Percentiles rank a stretch among this genome's conserved stretches.
These are phyloP conservation scores for Melipona quadrifasciata DNA, from an alignment of 1,140 invertebrate species.

Conservation along the genomic window DNA sequence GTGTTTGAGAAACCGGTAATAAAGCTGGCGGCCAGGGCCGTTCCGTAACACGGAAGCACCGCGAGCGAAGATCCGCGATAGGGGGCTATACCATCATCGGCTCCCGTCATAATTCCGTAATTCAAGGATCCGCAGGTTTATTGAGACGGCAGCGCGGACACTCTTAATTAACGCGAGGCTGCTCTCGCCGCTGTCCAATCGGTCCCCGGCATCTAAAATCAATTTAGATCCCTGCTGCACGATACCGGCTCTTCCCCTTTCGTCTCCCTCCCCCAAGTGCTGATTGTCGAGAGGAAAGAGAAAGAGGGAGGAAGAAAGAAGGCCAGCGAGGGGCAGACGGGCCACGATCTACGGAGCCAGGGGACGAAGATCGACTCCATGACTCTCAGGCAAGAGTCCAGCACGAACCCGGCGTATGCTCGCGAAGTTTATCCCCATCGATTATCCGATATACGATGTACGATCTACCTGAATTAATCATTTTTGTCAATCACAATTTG, in stretches of 20 bases:
- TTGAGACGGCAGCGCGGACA: slow-evolving; percentile 68
- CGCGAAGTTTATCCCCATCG: neutral
- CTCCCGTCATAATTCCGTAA: slow-evolving; percentile 65
- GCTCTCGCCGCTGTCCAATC: slow-evolving; percentile 67
- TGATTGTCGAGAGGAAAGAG: slow-evolving; percentile 4
- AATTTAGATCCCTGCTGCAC: slow-evolving; percentile 71
- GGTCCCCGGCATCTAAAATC: slow-evolving; percentile 73
- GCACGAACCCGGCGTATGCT: neutral
- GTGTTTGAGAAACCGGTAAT: neutral
- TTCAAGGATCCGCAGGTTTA: slow-evolving; percentile 61
- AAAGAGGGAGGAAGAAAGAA: neutral
- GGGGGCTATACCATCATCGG: slow-evolving; percentile 5
- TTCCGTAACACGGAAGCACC: slow-evolving; percentile 44
- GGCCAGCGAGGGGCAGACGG: slow-evolving; percentile 6
- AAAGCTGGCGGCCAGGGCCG: neutral
- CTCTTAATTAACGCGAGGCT: slow-evolving; percentile 73
- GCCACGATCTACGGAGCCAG: slow-evolving; percentile 16
- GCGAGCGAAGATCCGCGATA: slow-evolving; percentile 31
- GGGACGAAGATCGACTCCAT: slow-evolving; percentile 4
- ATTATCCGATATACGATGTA: too few species aligned
- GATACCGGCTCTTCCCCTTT: slow-evolving; percentile 56
- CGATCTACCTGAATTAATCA: too few species aligned
- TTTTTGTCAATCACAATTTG: too few species aligned
- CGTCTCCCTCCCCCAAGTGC: slow-evolving; percentile 17
- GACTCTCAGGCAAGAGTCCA: neutral